Evolutionary conservation across 2,888 invertebrate genomes (phyloP), one percentile per base, ranked within the genome.

Genomic region (Linyphia triangularis): DNA sequence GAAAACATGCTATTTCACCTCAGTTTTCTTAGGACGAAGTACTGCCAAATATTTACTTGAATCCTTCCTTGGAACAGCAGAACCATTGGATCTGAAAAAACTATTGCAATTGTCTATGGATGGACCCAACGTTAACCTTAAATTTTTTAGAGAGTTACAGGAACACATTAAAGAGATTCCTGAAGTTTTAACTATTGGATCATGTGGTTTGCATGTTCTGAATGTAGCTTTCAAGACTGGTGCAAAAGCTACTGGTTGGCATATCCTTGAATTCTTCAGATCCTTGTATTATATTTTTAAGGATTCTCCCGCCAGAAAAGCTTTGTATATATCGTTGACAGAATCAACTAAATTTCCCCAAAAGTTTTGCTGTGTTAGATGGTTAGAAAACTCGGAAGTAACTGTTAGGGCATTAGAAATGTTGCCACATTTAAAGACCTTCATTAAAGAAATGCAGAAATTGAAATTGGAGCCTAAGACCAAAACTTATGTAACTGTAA

Each of bases 1-100:
- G 0, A 69, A 13, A 5, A 81, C 33, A 26, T n/a, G 33, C 9
- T 69, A 33, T 4, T 37, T 33, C 4, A 69, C 24, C 10, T 79
- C 79, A 16, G 67, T 24, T 3, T 79, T 79, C 69, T 33, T 81
- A 1, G 57, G 81, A n/a, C 28, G 67, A 19, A 57, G 57, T 13
- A 0, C 69, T 81, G 69, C 81, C 0, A 5, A 0, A 0, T 43
- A 81, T 57, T 24, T 81, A 0, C 19, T 72, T 0, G 40, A 40
- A 40, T 2, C 72, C 0, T 72, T 72, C 5, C 4, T 3, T 5
- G 40, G 24, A 43, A 40, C 37, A 1, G 5, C 22, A 2, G n/a
- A 72, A 9, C 40, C 10, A 7, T 72, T 72, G 1, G 19, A 40
- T 1, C 19, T 9, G 0, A 40, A 72, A 72, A 10, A 16, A 0